Conservation (phyloP, 2,888 invertebrate genomes). For the Lomographa bimaculata region DNA sequence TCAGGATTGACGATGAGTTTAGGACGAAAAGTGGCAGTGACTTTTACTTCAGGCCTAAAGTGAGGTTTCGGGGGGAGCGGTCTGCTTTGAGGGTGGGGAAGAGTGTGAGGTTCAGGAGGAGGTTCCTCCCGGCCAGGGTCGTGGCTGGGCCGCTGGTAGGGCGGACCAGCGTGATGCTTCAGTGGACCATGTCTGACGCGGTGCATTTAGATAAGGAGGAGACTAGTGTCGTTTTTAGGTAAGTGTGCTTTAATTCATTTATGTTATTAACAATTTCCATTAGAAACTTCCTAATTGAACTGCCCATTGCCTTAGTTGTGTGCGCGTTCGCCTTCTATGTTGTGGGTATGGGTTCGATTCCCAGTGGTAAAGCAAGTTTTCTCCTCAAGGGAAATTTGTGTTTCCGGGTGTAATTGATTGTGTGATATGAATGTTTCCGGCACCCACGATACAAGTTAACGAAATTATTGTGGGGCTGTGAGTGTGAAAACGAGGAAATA, state of each 20-base stretch:
- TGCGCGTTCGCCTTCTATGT: too few relatives aligned
- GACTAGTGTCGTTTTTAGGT: constrained; percentile 78
- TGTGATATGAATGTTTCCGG: too few relatives aligned
- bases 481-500: too few relatives aligned
- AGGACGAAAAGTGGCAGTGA: constrained; percentile 44
- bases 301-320: too few relatives aligned
- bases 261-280: too few relatives aligned
- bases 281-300: too few relatives aligned
- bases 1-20: constrained; percentile 44
- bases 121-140: constrained; percentile 60
- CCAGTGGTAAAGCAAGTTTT: too few relatives aligned
- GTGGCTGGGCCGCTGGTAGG: constrained; percentile 63
- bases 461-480: too few relatives aligned
- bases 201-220: constrained; percentile 61
- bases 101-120: constrained; percentile 51
- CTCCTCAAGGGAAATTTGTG: too few relatives aligned
- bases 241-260: constrained; percentile 39
- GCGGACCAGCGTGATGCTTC: constrained; percentile 54
- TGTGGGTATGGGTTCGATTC: too few relatives aligned
- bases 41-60: constrained; percentile 66
- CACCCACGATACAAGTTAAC: too few relatives aligned
- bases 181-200: constrained; percentile 67
- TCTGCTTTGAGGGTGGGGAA: constrained; percentile 50
- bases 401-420: too few relatives aligned
- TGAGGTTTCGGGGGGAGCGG: constrained; percentile 51